Evolutionary conservation across 2,888 invertebrate species (phyloP).

Genomic region (Actias luna): DNA sequence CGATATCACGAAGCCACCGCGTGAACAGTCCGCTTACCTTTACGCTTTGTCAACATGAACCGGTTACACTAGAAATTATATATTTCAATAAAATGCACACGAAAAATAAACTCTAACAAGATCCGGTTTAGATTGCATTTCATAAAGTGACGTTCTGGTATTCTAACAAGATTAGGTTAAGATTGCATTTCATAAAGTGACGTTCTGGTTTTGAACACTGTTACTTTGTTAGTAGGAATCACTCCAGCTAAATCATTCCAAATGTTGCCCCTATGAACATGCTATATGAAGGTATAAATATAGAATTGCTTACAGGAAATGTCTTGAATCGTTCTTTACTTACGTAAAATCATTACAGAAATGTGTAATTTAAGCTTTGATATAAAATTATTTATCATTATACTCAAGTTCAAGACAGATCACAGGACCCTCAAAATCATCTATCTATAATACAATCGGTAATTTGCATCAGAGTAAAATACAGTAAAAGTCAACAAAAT

Average conservation of each 20-base stretch:
- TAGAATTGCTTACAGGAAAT: background rate
- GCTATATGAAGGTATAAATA: background rate
- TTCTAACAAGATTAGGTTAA: background rate
- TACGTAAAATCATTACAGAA: background rate
- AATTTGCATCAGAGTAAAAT: no score
- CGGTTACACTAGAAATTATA: slow-evolving; percentile 16
- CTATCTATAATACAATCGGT: no score
- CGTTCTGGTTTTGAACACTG: background rate
- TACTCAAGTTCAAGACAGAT: no score
- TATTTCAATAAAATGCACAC: slow-evolving; percentile 1
- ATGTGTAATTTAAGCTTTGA: no score
- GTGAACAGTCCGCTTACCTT: slow-evolving; percentile 17
- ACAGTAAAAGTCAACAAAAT: no score
- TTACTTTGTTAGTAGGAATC: background rate
- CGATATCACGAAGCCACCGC: slow-evolving; percentile 19
- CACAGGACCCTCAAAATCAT: no score
- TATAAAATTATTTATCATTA: no score
- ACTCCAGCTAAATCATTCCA: background rate
- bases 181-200: background rate
- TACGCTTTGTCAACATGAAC: slow-evolving; percentile 10
- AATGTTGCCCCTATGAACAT: background rate
- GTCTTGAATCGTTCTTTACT: no score
- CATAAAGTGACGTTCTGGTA: background rate
- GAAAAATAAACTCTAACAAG: background rate
- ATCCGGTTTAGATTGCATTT: background rate